Percentiles rank a stretch among this genome's conserved stretches.
phyloP scores from a whole-genome alignment of 2,113 vertebrate species.

The Jacana jacana region DNA sequence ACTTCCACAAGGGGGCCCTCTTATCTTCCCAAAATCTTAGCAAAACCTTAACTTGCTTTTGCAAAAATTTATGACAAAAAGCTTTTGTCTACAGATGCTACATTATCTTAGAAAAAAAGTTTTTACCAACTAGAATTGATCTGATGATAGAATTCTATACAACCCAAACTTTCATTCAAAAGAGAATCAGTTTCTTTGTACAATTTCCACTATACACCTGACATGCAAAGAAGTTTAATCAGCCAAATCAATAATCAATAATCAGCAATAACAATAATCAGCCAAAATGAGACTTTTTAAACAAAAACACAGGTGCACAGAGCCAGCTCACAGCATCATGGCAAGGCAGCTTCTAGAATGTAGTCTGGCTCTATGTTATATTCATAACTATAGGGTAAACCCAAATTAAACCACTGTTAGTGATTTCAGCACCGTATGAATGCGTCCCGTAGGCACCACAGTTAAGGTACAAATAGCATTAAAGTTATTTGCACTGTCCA shows the following conservation, averaged over 20 bases:
- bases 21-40: slow-evolving; percentile 27
- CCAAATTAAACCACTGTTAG: neutral
- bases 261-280: too few species aligned
- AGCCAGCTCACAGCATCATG: neutral
- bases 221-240: neutral
- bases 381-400: neutral
- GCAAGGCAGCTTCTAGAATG: neutral
- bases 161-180: slow-evolving; percentile 3
- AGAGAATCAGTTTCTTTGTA: neutral
- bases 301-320: neutral
- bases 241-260: too few species aligned
- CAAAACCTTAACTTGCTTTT: neutral
- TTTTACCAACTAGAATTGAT: neutral
- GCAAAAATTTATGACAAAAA: neutral
- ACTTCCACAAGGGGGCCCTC: slow-evolving; percentile 70
- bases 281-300: neutral
- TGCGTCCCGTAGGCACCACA: neutral
- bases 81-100: neutral
- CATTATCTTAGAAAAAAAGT: neutral
- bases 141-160: neutral
- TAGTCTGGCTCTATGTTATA: neutral
- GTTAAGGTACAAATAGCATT: neutral
- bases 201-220: neutral
- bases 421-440: neutral
- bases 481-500: neutral